phyloP scores from a whole-genome alignment of 2,888 invertebrate genomes.

The Iselma pallidipennis region DNA sequence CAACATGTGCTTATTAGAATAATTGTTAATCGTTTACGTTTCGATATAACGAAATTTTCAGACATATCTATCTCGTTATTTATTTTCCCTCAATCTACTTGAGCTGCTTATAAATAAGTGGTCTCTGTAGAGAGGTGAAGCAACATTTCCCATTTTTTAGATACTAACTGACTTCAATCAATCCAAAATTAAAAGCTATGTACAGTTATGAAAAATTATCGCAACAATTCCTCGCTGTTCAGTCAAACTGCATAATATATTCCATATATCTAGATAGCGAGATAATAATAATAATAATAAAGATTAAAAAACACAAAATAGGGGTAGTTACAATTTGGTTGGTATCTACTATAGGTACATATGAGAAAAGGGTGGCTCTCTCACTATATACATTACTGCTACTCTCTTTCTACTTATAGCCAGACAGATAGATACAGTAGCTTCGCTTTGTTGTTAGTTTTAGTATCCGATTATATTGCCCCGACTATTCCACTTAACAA shows the following conservation, averaged over 20 bases:
- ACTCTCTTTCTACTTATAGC: not conserved
- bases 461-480: conserved; percentile 54
- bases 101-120: no score
- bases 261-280: not conserved
- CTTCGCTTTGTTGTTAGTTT: conserved; percentile 43
- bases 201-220: no score
- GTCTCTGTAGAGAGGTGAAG: no score
- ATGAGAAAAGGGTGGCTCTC: conserved; percentile 8
- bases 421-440: conserved; percentile 41
- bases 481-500: conserved; percentile 41
- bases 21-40: not conserved
- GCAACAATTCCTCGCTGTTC: no score
- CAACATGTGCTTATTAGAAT: not conserved
- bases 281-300: not conserved
- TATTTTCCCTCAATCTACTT: no score
- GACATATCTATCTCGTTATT: no score
- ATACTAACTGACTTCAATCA: no score
- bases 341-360: no score
- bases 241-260: not conserved
- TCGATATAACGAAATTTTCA: not conserved
- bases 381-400: not conserved
- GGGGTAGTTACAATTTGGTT: conserved; percentile 11
- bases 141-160: no score
- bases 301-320: conserved; percentile 22
- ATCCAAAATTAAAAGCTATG: no score